phyloP scores from a whole-genome alignment of 2,113 vertebrate genomes.

The Ranitomeya imitator region DNA sequence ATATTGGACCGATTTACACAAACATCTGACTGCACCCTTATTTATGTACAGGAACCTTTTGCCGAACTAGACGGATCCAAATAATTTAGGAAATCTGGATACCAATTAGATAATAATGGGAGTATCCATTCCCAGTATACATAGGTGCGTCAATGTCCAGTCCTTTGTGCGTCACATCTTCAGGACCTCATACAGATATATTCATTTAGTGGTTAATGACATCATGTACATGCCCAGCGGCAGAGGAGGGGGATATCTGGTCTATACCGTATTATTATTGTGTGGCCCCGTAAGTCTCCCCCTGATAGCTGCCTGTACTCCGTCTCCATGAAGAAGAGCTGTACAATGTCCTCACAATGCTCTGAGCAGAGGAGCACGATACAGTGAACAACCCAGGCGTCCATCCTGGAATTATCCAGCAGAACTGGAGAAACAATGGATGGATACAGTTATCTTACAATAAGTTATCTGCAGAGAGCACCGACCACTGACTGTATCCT shows the following conservation, averaged over 20 bases:
- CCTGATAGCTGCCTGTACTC: not conserved
- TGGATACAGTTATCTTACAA: conserved; percentile 13
- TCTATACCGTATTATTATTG: not conserved
- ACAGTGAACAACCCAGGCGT: not conserved
- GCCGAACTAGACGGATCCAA: too few relatives aligned
- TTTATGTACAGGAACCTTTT: too few relatives aligned
- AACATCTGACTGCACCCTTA: too few relatives aligned
- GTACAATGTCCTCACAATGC: not conserved
- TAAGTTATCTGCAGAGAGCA: not conserved
- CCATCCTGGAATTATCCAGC: not conserved
- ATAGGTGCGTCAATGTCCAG: not conserved
- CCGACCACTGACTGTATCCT: not conserved
- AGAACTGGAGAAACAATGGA: not conserved
- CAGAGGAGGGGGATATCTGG: not conserved
- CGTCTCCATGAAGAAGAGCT: not conserved
- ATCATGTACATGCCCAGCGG: not conserved
- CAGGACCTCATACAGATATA: not conserved
- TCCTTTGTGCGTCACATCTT: too few relatives aligned
- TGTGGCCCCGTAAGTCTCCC: not conserved
- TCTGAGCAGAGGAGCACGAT: not conserved
- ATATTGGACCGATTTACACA: too few relatives aligned
- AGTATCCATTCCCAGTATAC: too few relatives aligned
- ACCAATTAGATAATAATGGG: too few relatives aligned
- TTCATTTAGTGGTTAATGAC: not conserved
- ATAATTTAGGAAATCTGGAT: too few relatives aligned